phyloP scores from a whole-genome alignment of 1,140 invertebrate genomes.

The Cardiocondyla obscurior region DNA sequence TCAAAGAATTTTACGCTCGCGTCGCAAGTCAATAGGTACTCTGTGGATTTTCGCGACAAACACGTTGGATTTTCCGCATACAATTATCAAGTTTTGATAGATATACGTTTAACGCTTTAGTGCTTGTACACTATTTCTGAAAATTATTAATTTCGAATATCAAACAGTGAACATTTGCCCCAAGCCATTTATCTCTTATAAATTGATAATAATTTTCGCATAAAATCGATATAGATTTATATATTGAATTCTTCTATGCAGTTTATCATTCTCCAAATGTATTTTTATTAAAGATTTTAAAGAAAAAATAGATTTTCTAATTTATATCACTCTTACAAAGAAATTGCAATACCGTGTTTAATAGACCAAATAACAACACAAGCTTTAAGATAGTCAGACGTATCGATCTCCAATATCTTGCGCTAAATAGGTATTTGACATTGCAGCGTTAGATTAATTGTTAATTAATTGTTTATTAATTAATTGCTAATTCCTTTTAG shows the following conservation, averaged over 20 bases:
- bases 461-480: conserved; percentile 46
- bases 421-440: conserved; percentile 30
- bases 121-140: neutral
- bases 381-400: neutral
- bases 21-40: conserved; percentile 34
- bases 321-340: neutral
- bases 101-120: neutral
- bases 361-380: neutral
- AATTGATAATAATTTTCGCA: neutral
- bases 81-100: neutral
- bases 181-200: neutral
- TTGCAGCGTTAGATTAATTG: conserved; percentile 30
- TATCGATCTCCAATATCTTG: neutral
- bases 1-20: conserved; percentile 31
- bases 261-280: neutral
- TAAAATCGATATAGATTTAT: neutral
- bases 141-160: neutral
- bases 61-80: neutral
- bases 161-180: neutral
- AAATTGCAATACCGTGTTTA: neutral
- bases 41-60: neutral
- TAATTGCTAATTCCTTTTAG: conserved; percentile 23
- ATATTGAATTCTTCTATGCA: neutral
- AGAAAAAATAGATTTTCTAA: neutral
- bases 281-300: neutral